Evolutionary conservation across 2,888 invertebrate species (phyloP), one percentile per base, ranked within the genome.

Genomic region (Nemapogon koenigi): DNA sequence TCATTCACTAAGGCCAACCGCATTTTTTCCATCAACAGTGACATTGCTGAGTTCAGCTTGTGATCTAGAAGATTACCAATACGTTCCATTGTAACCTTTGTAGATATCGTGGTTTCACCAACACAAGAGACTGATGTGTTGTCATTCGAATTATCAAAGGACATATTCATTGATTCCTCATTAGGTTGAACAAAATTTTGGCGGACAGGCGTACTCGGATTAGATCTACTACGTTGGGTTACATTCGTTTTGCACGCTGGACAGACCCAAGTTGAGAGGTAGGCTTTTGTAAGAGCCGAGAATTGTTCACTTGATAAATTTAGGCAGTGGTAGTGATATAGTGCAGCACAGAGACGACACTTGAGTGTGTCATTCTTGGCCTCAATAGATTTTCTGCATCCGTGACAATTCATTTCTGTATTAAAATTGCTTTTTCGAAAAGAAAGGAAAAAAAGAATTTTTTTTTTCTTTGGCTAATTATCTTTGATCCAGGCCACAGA

Each of bases 131-230:
- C 4, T 6, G 4, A 4, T 4, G 7, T 11, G 4, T 30, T 14
- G 3, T 30, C 16, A 6, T 4, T 15, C 4, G 14, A 14, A 4
- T 15, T 7, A 15, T 30, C 30, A 30, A 6, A 30, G 7, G 30
- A 30, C 11, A 30, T 30, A n/a, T 30, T n/a, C 14, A 30, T 30
- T 4, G 30, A 30, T 7, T 30, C 30, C 30, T 30, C 30, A 4
- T 15, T n/a, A 15, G 14, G 4, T 3, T 6, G 11, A 4, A 30
- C 30, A 7, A 6, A 16, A 11, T 30, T 4, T 7, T 14, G 4
- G 16, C 30, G 30, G 11, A 30, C 16, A 30, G 30, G 30, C 6
- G 30, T 30, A 15, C 16, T 30, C 16, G 16, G 15, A 15, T 30
- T 30, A 4, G 30, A 30, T 30, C n/a, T 4, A 4, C 4, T 14